These are phyloP conservation scores for Grallaria varia DNA, from an alignment of 2,113 vertebrate genomes.

Conservation along the genomic window DNA sequence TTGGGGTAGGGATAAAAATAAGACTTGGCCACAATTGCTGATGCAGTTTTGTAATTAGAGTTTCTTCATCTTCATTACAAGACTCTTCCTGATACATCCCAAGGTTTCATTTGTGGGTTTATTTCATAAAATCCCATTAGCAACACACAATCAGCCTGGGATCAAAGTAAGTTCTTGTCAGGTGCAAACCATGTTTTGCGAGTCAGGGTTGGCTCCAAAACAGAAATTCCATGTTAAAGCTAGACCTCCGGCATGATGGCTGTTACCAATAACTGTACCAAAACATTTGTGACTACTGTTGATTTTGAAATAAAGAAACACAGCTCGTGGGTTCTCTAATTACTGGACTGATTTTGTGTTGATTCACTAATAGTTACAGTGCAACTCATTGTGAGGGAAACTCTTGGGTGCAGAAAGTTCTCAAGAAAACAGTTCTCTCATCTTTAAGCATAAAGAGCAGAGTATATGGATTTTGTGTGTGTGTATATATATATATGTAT, in stretches of 20 bases:
- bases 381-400: background rate
- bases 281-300: background rate
- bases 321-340: background rate
- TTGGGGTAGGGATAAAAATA: background rate
- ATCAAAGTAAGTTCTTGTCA: background rate
- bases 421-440: background rate
- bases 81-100: background rate
- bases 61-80: background rate
- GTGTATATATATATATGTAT: accelerated
- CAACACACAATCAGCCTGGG: background rate
- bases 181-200: background rate
- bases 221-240: background rate
- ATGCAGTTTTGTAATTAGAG: background rate
- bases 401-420: background rate
- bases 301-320: background rate
- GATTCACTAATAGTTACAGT: background rate
- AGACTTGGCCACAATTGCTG: background rate
- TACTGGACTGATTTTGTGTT: background rate
- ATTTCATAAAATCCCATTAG: background rate
- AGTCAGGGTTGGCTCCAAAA: background rate
- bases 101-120: background rate
- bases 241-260: background rate
- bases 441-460: background rate
- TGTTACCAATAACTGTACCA: background rate
- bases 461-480: background rate